These are phyloP conservation scores for Orycteropus afer DNA, from an alignment of 2,113 vertebrate species.

Conservation along the genomic window DNA sequence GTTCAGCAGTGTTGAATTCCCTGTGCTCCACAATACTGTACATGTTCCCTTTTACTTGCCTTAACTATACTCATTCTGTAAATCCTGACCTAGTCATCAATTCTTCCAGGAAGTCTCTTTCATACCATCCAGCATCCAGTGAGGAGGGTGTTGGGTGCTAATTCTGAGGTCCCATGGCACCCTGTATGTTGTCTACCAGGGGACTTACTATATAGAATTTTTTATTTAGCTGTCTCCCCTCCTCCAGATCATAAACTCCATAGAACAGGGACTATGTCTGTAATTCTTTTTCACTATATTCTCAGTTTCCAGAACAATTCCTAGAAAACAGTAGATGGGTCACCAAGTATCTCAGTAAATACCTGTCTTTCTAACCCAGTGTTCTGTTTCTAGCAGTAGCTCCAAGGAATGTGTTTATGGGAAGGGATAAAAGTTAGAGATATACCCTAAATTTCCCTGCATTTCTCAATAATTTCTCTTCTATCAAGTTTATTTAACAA, in stretches of 20 bases:
- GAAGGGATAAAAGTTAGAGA: not conserved
- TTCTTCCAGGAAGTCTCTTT: not conserved
- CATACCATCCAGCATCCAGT: not conserved
- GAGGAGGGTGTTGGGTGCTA: not conserved
- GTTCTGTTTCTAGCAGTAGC: not conserved
- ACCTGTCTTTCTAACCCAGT: not conserved
- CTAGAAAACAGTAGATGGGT: not conserved
- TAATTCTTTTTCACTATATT: not conserved
- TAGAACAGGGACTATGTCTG: not conserved
- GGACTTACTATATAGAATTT: not conserved
- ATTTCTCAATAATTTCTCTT: constrained; percentile 11
- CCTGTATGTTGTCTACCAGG: not conserved
- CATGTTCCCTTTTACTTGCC: not conserved
- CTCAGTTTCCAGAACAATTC: not conserved
- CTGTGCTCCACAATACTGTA: not conserved
- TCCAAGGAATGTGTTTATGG: not conserved
- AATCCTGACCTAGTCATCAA: not conserved
- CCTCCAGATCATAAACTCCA: not conserved
- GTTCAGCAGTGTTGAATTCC: not conserved
- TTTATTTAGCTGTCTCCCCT: not conserved
- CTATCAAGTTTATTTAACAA: constrained; percentile 15
- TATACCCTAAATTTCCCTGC: not conserved
- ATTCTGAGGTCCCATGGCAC: not conserved
- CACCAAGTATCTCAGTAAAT: not conserved
- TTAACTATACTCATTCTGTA: not conserved